Evolutionary conservation across 2,797 vertebrate genomes (phyloP), one percentile per base, ranked within the genome.

Genomic region (Zenarchopterus dispar): DNA sequence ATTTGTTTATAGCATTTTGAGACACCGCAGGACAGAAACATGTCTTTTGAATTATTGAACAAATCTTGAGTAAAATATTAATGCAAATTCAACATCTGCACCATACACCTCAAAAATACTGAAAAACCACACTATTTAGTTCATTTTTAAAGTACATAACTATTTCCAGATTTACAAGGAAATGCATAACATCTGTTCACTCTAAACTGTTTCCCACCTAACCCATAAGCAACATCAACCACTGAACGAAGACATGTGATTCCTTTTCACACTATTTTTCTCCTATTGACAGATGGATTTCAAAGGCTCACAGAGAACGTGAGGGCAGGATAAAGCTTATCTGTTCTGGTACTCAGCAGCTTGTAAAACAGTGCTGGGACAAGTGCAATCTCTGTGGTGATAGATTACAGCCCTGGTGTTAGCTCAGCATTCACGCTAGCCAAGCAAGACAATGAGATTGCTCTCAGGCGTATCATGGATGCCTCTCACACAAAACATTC

Each of bases 211-310:
- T 66, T 59, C 42, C 26, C 26, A 28, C 9, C 22, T 46, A 67
- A 69, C 43, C 50, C 28, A 65, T 21, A 41, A 82, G 63, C 84
- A 75, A 63, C 70, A 60, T 47, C 1, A 49, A 64, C 70, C 45
- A 19, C 36, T 45, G 47, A 69, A 70, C 47, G 41, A 46, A 71
- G 48, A 42, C 54, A 23, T 50, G 57, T 43, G 70, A 36, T 73
- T 58, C 56, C 58, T 62, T 73, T 75, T 62, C 47, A 63, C 62
- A 62, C 69, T 39, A 56, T 91, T 86, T 83, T 64, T 83, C 65
- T 85, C 81, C 88, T 89, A 89, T 91, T 91, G 87, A 91, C 90
- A 83, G 85, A 91, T 87, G 87, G 89, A 90, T 93, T 90, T 91
- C 68, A 80, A 78, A 80, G 80, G 77, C 88, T 86, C 83, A 72